These are phyloP conservation scores for Tokudaia muenninki DNA, from an alignment of 2,797 vertebrate genomes.

Conservation along the genomic window DNA sequence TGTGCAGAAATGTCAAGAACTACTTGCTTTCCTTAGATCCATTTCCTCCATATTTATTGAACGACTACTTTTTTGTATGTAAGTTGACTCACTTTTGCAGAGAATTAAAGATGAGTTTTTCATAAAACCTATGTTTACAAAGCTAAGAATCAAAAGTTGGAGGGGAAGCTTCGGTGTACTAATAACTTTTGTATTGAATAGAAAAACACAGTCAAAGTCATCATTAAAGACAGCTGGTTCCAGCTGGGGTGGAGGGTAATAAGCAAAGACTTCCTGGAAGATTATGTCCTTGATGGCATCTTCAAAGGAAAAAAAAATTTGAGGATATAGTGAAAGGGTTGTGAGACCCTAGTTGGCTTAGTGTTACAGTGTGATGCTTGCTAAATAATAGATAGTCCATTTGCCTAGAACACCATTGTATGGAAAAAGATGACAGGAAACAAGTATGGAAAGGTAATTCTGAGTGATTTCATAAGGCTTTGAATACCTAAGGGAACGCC, in stretches of 20 bases:
- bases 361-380: neutral
- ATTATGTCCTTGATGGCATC: neutral
- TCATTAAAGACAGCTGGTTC: neutral
- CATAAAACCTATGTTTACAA: neutral
- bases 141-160: neutral
- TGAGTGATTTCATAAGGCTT: neutral
- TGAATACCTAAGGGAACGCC: neutral
- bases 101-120: conserved; percentile 32
- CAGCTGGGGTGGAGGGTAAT: neutral
- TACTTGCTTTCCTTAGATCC: neutral
- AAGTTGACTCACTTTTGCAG: neutral
- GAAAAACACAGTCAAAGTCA: neutral
- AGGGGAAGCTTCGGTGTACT: neutral
- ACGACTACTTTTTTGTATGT: neutral
- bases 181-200: neutral
- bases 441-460: neutral
- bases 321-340: neutral
- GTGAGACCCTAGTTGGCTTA: neutral
- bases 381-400: neutral
- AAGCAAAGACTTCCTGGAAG: neutral
- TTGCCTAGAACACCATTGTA: neutral
- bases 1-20: neutral
- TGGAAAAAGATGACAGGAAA: neutral
- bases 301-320: neutral
- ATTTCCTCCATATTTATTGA: conserved; percentile 38